Base-by-base conservation (phyloP, 2,888 invertebrate species). In the Diplolepis rosae region DNA sequence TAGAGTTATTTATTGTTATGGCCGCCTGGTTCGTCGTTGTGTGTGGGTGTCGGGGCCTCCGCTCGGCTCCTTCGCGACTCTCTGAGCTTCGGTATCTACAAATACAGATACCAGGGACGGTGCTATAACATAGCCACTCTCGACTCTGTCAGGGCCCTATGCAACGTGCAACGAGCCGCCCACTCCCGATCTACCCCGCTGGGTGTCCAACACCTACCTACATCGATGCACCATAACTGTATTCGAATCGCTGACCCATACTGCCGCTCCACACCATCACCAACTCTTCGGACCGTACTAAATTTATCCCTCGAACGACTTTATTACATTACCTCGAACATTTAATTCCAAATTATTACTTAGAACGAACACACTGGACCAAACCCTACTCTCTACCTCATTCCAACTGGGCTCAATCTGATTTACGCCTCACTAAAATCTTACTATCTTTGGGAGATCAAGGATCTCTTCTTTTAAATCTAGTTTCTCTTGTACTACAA, bases 191-290 rank as follows among this genome's bases (percentile, higher is more conserved):
- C 80, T 83, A 84, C 83, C 87, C 87, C 83, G 87, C 87, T 87
- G 87, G 85, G 86, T 87, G 86, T 87, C 87, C 87, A 82, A 87
- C 87, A 87, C 87, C 87, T 87, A 87, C 87, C 87, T 84, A 85
- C 84, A 84, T 80, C 79, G 78, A 82, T 79, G 80, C 79, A 81
- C 79, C 82, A 83, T 83, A 79, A 84, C 83, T 78, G 82, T 81
- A 80, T 79, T 75, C 76, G 71, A 71, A 76, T 74, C 66, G 71
- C 77, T 81, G 80, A 80, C 79, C 80, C 78, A 77, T 42, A 70
- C 73, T 69, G 72, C 65, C 70, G 72, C 65, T 68, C 69, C 67
- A 45, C 71, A 45, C 72, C 75, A 69, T 77, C 70, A 68, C 72
- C 72, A 74, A 74, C 77, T 77, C 77, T 76, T 72, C 74, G 79